phyloP scores from a whole-genome alignment of 2,888 invertebrate genomes.

The Polyploca ridens region DNA sequence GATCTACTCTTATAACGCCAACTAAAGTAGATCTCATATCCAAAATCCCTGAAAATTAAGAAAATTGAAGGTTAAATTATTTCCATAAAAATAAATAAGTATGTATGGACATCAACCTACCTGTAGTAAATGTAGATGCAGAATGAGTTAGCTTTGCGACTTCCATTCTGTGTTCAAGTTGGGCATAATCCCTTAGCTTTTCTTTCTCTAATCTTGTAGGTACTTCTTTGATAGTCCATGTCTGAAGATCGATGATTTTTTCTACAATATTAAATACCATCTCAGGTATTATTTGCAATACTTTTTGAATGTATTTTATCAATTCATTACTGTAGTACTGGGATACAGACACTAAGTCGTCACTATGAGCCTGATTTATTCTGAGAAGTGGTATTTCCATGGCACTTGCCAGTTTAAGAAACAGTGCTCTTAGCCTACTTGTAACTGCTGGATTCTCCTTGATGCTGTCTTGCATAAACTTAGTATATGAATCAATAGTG shows the following conservation, averaged over 20 bases:
- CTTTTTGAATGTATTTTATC: slow-evolving; percentile 96
- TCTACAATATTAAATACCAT: slow-evolving; percentile 97
- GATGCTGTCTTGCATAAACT: slow-evolving; percentile 93
- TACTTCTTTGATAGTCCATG: slow-evolving; percentile 93
- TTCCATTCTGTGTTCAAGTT: slow-evolving; percentile 94
- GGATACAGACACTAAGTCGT: slow-evolving; percentile 96
- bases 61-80: not conserved
- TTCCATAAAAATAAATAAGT: not conserved
- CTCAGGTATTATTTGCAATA: slow-evolving; percentile 98
- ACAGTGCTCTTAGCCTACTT: slow-evolving; percentile 94
- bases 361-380: slow-evolving; percentile 96
- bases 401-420: slow-evolving; percentile 97
- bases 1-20: slow-evolving; percentile 97
- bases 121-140: slow-evolving; percentile 97
- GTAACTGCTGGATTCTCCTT: slow-evolving; percentile 92
- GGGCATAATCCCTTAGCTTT: slow-evolving; percentile 95
- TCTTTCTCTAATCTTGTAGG: slow-evolving; percentile 97
- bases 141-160: slow-evolving; percentile 96
- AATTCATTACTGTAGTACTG: slow-evolving; percentile 96
- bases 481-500: slow-evolving; percentile 94
- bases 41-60: slow-evolving; percentile 86
- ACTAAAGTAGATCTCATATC: slow-evolving; percentile 98
- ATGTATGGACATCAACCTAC: slow-evolving; percentile 59
- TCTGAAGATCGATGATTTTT: slow-evolving; percentile 95
- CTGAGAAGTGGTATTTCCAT: slow-evolving; percentile 96